Conservation (phyloP, 2,797 vertebrate genomes). For the Chelonia mydas region DNA sequence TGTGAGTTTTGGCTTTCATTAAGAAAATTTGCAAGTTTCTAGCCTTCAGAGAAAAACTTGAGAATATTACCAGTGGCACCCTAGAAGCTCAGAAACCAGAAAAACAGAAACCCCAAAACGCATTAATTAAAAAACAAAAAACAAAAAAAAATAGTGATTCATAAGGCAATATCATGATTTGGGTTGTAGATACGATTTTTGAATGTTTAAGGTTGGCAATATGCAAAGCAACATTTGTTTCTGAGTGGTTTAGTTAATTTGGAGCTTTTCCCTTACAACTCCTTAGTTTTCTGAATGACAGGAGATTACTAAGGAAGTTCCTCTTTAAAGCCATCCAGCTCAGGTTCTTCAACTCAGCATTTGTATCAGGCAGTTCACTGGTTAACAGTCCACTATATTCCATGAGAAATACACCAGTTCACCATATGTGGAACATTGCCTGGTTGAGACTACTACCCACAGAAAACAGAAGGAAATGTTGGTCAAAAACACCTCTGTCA, state of each 20-base stretch:
- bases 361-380: neutral
- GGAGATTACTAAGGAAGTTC: neutral
- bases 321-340: neutral
- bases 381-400: neutral
- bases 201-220: neutral
- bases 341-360: neutral
- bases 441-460: neutral
- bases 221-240: neutral
- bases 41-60: slow-evolving; percentile 15
- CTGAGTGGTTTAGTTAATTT: neutral
- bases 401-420: neutral
- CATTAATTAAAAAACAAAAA: neutral
- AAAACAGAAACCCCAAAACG: neutral
- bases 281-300: neutral
- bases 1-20: neutral
- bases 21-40: slow-evolving; percentile 3
- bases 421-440: neutral
- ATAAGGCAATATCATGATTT: neutral
- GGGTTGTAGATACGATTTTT: neutral
- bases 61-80: neutral
- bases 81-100: slow-evolving; percentile 15
- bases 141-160: neutral
- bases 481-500: neutral
- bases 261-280: neutral
- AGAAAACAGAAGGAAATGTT: slow-evolving; percentile 3